phyloP scores from a whole-genome alignment of 2,113 vertebrate genomes.

The Catagonus wagneri region DNA sequence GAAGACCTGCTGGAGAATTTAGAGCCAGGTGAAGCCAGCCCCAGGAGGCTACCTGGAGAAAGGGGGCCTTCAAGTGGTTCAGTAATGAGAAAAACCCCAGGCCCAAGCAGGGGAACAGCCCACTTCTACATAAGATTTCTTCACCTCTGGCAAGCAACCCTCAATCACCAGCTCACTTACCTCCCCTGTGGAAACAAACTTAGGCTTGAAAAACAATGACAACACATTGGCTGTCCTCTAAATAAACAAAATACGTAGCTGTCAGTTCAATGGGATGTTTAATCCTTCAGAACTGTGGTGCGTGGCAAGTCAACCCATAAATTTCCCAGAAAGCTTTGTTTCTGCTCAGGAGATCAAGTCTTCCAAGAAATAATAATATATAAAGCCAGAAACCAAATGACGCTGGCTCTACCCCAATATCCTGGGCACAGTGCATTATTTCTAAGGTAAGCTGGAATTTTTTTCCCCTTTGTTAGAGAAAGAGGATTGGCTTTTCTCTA shows the following conservation, averaged over 20 bases:
- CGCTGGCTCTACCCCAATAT: not conserved
- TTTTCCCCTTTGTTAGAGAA: slow-evolving; percentile 14
- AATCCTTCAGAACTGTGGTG: slow-evolving; percentile 56
- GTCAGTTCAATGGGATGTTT: slow-evolving; percentile 38
- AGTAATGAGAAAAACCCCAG: not conserved
- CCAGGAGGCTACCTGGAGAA: slow-evolving; percentile 1
- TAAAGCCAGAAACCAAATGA: slow-evolving; percentile 50
- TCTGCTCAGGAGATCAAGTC: slow-evolving; percentile 49
- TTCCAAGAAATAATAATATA: slow-evolving; percentile 46
- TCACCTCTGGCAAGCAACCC: not conserved
- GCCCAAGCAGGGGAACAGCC: not conserved
- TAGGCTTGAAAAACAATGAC: slow-evolving; percentile 51
- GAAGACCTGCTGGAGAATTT: not conserved
- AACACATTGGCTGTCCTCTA: slow-evolving; percentile 51
- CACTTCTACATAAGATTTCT: not conserved
- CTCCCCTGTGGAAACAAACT: slow-evolving; percentile 36
- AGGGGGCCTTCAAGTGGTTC: not conserved
- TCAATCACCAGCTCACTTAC: slow-evolving; percentile 37
- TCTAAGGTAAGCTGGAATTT: not conserved
- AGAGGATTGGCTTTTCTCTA: not conserved
- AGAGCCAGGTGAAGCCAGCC: not conserved
- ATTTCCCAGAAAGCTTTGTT: slow-evolving; percentile 44
- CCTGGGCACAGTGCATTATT: not conserved
- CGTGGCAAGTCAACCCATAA: slow-evolving; percentile 33
- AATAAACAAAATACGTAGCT: slow-evolving; percentile 43